These are phyloP conservation scores for Ridgeia piscesae DNA, from an alignment of 1,140 invertebrate species.

Conservation along the genomic window DNA sequence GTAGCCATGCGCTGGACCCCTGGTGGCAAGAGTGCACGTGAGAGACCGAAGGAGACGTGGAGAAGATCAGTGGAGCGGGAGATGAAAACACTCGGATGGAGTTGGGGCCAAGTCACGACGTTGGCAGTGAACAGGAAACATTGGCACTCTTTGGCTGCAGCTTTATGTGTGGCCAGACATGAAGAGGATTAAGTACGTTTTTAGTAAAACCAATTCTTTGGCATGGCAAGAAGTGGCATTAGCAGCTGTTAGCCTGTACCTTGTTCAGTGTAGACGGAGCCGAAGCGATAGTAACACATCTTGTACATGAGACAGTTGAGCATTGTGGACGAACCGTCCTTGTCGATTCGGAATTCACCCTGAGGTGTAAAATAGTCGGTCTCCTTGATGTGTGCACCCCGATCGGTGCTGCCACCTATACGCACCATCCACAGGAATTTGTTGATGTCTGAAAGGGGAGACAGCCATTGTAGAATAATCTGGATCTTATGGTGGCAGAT, in stretches of 20 bases:
- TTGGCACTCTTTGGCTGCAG: no score
- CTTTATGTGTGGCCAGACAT: no score
- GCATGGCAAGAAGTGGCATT: background rate
- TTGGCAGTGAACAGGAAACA: no score
- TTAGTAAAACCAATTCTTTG: no score
- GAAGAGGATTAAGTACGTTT: no score
- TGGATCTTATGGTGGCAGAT: no score
- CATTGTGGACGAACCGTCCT: slow-evolving; percentile 88
- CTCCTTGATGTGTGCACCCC: slow-evolving; percentile 92
- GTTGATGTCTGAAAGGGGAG: slow-evolving; percentile 72
- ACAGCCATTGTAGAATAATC: background rate
- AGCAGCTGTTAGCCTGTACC: slow-evolving; percentile 61
- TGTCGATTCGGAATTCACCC: slow-evolving; percentile 95
- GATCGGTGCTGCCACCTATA: slow-evolving; percentile 94
- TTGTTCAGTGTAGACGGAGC: slow-evolving; percentile 94
- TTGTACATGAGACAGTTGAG: slow-evolving; percentile 99
- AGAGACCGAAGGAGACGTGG: no score
- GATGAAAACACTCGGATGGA: no score
- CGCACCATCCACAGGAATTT: slow-evolving; percentile 99
- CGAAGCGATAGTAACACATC: slow-evolving; percentile 96
- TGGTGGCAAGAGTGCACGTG: no score
- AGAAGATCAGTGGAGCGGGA: no score
- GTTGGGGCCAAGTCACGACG: no score
- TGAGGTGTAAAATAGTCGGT: slow-evolving; percentile 95
- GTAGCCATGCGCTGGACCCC: no score